Base-by-base conservation (phyloP, 2,113 vertebrate genomes). In the Misgurnus mizolepis region DNA sequence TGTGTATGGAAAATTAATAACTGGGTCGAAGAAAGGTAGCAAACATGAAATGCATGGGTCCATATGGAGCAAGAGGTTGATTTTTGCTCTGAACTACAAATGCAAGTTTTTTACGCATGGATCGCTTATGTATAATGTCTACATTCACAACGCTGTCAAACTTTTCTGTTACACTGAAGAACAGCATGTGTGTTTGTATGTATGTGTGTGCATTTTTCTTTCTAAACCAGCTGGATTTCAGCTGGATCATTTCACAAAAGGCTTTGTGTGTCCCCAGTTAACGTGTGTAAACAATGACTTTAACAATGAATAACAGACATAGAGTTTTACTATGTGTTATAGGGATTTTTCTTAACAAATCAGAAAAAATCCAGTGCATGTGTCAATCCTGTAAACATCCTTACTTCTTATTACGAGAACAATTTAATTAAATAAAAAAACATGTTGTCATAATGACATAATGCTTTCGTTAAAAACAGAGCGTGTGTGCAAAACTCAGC, bases 1-100 rank as follows among this genome's bases (percentile, higher is more conserved):
- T 75, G 72, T 74, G 12, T 40, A 61, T 61, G 71, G 49, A 74
- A 74, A 74, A 74, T 74, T 41, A 75, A 64, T 60, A 75, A 49
- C 47, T 75, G 43, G 43, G 58, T 75, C 72, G 62, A 62, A 49
- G 41, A 62, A 49, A 34, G n/a, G 43, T 34, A 49, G 56, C 58
- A 75, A 75, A 39, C 8, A 64, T 14, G 18, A 64, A 41, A 75
- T 64, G 27, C 34, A 62, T 47, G 12, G n/a, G 18, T 49, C 56
- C 40, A 61, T 74, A 58, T 62, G 58, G 12, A 56, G 14, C 53
- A 58, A 58, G 55, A 18, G 17, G 55, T 56, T n/a, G 53, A 60
- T 18, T 41, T 73, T 73, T 73, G n/a, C 53, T 45, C 39, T 45
- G 40, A 64, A 75, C 41, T 49, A 49, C 2, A 49, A 58, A 58